Evolutionary conservation across 2,888 invertebrate genomes (phyloP).

Genomic region (Hirtodrosophila histrioides): DNA sequence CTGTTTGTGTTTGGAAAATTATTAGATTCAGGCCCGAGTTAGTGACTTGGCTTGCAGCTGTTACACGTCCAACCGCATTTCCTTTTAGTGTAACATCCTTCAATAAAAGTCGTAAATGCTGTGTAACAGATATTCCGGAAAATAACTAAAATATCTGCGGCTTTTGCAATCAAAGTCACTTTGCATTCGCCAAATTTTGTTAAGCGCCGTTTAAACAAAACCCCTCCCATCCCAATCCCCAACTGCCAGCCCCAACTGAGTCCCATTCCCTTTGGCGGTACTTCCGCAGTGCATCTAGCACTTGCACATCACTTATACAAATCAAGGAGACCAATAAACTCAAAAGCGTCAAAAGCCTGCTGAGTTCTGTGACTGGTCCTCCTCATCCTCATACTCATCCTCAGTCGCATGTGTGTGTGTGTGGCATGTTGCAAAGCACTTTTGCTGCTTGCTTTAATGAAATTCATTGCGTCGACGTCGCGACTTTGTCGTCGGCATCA

Average conservation of each 20-base stretch:
- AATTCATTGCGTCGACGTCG: constrained; percentile 63
- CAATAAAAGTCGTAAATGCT: constrained; percentile 29
- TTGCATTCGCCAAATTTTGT: constrained; percentile 39
- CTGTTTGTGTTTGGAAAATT: too few species aligned
- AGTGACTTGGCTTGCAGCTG: too few species aligned
- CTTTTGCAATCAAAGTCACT: constrained; percentile 71
- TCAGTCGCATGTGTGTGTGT: constrained; percentile 7
- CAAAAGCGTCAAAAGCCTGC: constrained; percentile 5
- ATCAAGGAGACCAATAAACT: constrained; percentile 72
- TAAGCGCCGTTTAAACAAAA: constrained; percentile 8
- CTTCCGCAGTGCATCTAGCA: constrained; percentile 32
- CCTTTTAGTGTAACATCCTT: constrained; percentile 44
- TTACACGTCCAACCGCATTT: constrained; percentile 32
- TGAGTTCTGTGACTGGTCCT: neutral
- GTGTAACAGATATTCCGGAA: too few species aligned
- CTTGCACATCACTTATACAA: constrained; percentile 66
- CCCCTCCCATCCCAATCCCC: too few species aligned
- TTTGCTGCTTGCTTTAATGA: constrained; percentile 71
- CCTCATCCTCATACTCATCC: neutral
- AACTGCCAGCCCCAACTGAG: neutral
- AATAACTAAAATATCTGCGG: constrained; percentile 55
- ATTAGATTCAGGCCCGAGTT: too few species aligned
- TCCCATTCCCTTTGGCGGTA: constrained; percentile 18
- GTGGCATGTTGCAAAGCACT: constrained; percentile 41
- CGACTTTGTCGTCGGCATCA: constrained; percentile 16